These are phyloP conservation scores for Microctenopoma lineatum DNA, from an alignment of 2,797 vertebrate genomes.

Conservation along the genomic window DNA sequence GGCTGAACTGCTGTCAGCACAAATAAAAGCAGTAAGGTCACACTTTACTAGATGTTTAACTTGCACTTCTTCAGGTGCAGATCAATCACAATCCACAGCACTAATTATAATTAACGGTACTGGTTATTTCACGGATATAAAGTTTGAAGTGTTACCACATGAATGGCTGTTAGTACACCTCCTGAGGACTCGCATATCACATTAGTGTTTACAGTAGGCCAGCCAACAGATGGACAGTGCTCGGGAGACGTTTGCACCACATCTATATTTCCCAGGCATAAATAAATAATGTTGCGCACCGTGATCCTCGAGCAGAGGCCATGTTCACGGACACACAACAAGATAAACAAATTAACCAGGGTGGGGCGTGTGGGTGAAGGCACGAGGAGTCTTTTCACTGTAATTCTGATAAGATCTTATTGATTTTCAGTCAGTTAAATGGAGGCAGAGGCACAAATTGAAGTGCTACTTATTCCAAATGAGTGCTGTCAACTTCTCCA, in stretches of 20 bases:
- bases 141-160: slow-evolving; percentile 67
- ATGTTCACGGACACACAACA: slow-evolving; percentile 51
- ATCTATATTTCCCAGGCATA: slow-evolving; percentile 61
- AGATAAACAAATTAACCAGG: slow-evolving; percentile 38
- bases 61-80: slow-evolving; percentile 59
- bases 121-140: slow-evolving; percentile 73
- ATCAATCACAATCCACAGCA: slow-evolving; percentile 68
- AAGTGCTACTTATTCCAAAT: slow-evolving; percentile 21
- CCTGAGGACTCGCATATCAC: slow-evolving; percentile 65
- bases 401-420: slow-evolving; percentile 35
- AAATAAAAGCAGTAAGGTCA: slow-evolving; percentile 71
- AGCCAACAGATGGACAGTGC: slow-evolving; percentile 76
- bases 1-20: slow-evolving; percentile 48
- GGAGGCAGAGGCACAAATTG: slow-evolving; percentile 8
- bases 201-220: slow-evolving; percentile 68
- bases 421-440: slow-evolving; percentile 53
- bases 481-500: slow-evolving; percentile 13
- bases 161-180: slow-evolving; percentile 64
- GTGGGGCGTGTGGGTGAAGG: neutral
- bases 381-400: slow-evolving; percentile 18
- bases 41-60: slow-evolving; percentile 58
- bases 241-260: slow-evolving; percentile 59
- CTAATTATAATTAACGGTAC: slow-evolving; percentile 71
- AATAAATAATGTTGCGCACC: slow-evolving; percentile 73
- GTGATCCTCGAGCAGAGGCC: slow-evolving; percentile 63